These are phyloP conservation scores for Paramisgurnus dabryanus DNA, from an alignment of 2,113 vertebrate species.

Conservation along the genomic window DNA sequence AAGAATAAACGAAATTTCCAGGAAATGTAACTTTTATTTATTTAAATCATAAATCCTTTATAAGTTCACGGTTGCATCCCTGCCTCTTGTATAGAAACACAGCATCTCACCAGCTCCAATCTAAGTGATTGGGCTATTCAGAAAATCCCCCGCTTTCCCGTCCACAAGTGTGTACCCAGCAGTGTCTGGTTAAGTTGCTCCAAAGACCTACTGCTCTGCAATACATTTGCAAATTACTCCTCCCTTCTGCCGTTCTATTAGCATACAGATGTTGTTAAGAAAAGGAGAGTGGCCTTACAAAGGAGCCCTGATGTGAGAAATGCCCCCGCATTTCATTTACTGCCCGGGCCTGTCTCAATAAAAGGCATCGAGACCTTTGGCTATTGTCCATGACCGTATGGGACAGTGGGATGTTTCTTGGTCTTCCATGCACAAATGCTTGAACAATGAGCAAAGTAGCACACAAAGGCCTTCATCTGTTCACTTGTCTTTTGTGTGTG, in stretches of 20 bases:
- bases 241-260: constrained; percentile 68
- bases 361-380: constrained; percentile 30
- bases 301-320: constrained; percentile 60
- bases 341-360: constrained; percentile 31
- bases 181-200: constrained; percentile 44
- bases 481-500: constrained; percentile 59
- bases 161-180: constrained; percentile 9
- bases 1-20: too few species aligned
- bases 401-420: constrained; percentile 54
- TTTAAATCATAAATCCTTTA: too few species aligned
- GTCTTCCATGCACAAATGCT: constrained; percentile 44
- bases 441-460: constrained; percentile 51
- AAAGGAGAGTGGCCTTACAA: constrained; percentile 70
- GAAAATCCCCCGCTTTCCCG: background rate
- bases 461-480: constrained; percentile 67
- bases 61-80: too few species aligned
- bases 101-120: too few species aligned
- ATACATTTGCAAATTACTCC: constrained; percentile 61
- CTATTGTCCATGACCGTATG: constrained; percentile 52
- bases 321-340: constrained; percentile 68
- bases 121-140: background rate
- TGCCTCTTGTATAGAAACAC: too few species aligned
- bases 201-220: constrained; percentile 46
- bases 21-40: too few species aligned
- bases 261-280: constrained; percentile 80